These are phyloP conservation scores for Thomomys bottae DNA, from an alignment of 2,113 vertebrate genomes.

Conservation along the genomic window DNA sequence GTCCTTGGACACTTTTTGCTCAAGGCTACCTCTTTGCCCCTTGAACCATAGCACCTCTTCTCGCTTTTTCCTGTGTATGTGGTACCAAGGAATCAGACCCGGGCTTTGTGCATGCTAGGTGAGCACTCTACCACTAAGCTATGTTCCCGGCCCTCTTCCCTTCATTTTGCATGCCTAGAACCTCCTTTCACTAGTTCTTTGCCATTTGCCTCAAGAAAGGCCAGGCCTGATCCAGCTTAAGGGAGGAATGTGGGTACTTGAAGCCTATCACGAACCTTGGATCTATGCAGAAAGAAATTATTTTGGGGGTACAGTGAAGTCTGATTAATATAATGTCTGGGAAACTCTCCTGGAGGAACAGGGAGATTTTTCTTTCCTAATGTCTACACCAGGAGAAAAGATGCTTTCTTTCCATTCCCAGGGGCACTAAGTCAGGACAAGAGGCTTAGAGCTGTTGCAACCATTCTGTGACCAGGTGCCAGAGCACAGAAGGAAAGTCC, in stretches of 20 bases:
- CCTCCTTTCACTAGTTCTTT: not conserved
- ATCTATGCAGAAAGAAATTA: too few relatives aligned
- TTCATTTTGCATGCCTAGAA: too few relatives aligned
- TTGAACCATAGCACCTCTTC: too few relatives aligned
- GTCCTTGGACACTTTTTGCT: too few relatives aligned
- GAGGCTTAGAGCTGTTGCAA: not conserved
- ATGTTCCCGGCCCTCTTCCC: too few relatives aligned
- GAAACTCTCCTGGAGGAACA: not conserved
- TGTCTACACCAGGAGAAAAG: slow-evolving; percentile 7
- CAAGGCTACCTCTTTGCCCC: too few relatives aligned
- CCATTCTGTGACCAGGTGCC: not conserved
- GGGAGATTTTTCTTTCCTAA: not conserved
- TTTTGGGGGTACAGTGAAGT: not conserved
- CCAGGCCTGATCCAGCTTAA: not conserved
- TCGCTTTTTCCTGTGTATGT: too few relatives aligned
- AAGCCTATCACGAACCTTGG: not conserved
- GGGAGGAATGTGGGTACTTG: not conserved
- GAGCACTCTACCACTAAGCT: too few relatives aligned
- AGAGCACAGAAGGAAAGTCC: not conserved
- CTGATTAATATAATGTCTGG: not conserved
- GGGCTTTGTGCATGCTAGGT: too few relatives aligned
- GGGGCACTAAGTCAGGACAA: not conserved
- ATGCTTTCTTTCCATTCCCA: not conserved
- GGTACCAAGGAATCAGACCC: too few relatives aligned
- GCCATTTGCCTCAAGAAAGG: not conserved